These are phyloP conservation scores for Centropyge bicolor DNA, from an alignment of 2,797 vertebrate species.

Conservation along the genomic window DNA sequence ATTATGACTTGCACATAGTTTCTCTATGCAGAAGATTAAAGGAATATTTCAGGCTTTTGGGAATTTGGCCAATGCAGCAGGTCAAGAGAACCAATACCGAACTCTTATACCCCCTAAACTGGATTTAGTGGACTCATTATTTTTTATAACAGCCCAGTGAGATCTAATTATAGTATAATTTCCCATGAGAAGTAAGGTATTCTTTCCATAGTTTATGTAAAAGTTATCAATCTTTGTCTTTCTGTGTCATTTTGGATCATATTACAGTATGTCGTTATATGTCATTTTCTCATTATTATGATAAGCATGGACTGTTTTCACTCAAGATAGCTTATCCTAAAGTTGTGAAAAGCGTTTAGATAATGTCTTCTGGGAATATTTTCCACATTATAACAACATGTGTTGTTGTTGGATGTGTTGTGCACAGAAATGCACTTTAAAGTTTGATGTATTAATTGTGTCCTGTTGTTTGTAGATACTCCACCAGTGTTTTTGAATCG, in stretches of 20 bases:
- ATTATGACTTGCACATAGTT: constrained; percentile 70
- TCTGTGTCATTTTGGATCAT: not conserved
- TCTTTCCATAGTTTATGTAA: not conserved
- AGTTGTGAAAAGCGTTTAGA: constrained; percentile 7
- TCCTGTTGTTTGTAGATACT: not conserved
- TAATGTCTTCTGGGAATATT: not conserved
- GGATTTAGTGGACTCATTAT: not conserved
- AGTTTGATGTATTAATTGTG: not conserved
- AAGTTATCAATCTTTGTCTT: not conserved
- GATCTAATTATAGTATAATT: no score
- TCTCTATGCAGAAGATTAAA: constrained; percentile 38
- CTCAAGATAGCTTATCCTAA: not conserved
- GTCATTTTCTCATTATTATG: not conserved
- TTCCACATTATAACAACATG: constrained; percentile 10
- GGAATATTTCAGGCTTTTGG: constrained; percentile 45
- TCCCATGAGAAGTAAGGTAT: no score
- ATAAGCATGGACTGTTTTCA: not conserved
- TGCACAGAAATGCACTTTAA: not conserved
- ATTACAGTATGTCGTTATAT: not conserved
- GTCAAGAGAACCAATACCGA: constrained; percentile 22
- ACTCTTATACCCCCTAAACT: not conserved
- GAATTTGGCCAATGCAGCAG: constrained; percentile 37
- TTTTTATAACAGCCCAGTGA: no score
- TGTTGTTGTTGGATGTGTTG: not conserved
- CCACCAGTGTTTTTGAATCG: not conserved